Conservation (phyloP, 1,140 invertebrate species). For the Arctopsyche grandis region DNA sequence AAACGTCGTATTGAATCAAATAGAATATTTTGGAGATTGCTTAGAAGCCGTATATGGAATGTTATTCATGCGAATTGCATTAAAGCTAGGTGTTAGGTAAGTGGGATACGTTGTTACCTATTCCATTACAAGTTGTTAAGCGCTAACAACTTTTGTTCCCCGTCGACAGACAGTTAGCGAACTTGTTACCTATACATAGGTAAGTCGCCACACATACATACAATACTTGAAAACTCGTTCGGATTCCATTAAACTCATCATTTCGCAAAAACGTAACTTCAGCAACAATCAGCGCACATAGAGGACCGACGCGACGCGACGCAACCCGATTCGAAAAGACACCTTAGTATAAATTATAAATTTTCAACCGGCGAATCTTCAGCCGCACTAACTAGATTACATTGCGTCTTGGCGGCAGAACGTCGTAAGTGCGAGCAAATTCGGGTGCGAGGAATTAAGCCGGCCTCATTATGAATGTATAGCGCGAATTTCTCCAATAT, state of each 20-base stretch:
- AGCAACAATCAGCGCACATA: too few species aligned
- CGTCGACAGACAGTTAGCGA: conserved; percentile 23
- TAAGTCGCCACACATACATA: too few species aligned
- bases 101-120: conserved; percentile 40
- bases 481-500: background rate
- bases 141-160: conserved; percentile 49
- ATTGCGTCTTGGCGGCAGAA: background rate
- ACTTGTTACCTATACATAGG: conserved; percentile 25
- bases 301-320: background rate
- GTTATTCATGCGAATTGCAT: conserved; percentile 14
- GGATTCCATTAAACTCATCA: conserved; percentile 15
- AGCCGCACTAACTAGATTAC: background rate
- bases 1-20: too few species aligned
- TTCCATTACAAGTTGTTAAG: conserved; percentile 49
- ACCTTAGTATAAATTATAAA: too few species aligned
- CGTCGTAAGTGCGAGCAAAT: background rate
- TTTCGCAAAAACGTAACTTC: background rate
- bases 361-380: background rate
- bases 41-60: too few species aligned
- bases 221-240: conserved; percentile 12
- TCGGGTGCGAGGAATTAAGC: background rate
- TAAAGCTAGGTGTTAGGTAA: conserved; percentile 21
- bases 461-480: conserved; percentile 28
- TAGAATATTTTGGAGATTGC: too few species aligned
- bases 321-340: too few species aligned